Evolutionary conservation across 2,113 vertebrate species (phyloP).

Genomic region (Syngnathus scovelli): DNA sequence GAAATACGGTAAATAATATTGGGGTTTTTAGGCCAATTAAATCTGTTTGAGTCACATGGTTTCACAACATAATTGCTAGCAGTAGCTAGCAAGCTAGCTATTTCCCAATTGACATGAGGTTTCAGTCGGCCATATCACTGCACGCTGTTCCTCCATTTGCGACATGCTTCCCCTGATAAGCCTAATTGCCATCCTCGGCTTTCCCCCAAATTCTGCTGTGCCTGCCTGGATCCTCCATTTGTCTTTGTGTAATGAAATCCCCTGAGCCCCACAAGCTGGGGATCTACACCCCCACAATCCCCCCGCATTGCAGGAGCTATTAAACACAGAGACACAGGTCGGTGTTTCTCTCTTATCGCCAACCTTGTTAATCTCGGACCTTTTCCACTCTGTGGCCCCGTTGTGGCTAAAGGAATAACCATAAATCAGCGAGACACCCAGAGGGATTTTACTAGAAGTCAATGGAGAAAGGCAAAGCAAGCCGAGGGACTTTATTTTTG

Average conservation of each 20-base stretch:
- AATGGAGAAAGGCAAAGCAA: constrained; percentile 24
- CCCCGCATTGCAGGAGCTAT: constrained; percentile 49
- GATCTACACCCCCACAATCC: constrained; percentile 15
- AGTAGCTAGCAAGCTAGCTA: not conserved
- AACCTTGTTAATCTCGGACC: constrained; percentile 64
- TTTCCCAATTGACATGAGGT: not conserved
- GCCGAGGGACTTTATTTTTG: not conserved
- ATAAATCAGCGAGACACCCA: constrained; percentile 65
- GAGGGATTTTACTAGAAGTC: constrained; percentile 44
- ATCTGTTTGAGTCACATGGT: not conserved
- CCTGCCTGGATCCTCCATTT: constrained; percentile 52
- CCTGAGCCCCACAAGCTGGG: constrained; percentile 36
- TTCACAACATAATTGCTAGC: not conserved
- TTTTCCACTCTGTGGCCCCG: constrained; percentile 44
- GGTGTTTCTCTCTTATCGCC: constrained; percentile 61
- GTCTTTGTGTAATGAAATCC: constrained; percentile 69
- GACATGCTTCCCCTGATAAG: constrained; percentile 51
- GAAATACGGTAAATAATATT: not conserved
- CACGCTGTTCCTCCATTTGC: constrained; percentile 36
- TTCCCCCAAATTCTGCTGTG: constrained; percentile 36
- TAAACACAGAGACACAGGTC: constrained; percentile 55
- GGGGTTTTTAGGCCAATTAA: too few species aligned
- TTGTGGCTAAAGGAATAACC: constrained; percentile 59
- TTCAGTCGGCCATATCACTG: constrained; percentile 18
- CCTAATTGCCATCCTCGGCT: constrained; percentile 42